Conservation (phyloP, 2,888 invertebrate species). For the Pantelozetes paolii region DNA sequence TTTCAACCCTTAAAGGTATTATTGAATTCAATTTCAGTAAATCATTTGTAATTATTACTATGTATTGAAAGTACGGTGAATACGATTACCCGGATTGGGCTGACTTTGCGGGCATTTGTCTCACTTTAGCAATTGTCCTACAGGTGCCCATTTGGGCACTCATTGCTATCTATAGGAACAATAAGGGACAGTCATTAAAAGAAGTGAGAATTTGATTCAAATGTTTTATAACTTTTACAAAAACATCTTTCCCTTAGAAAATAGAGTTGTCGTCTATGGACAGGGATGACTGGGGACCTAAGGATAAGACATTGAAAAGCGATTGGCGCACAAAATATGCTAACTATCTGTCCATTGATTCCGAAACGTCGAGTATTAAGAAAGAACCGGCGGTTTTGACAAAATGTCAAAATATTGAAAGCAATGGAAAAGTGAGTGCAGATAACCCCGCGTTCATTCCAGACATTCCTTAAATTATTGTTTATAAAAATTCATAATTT, state of each 20-base stretch:
- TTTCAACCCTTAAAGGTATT: conserved; percentile 42
- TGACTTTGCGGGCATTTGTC: conserved; percentile 44
- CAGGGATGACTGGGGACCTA: conserved; percentile 44
- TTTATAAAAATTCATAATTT: neutral
- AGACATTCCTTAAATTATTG: conserved; percentile 11
- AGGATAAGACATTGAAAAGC: conserved; percentile 33
- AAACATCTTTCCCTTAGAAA: neutral
- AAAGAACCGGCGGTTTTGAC: conserved; percentile 33
- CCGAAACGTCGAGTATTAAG: neutral
- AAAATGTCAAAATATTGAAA: conserved; percentile 14
- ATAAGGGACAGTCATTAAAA: conserved; percentile 10
- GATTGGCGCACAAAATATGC: conserved; percentile 33
- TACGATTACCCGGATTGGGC: conserved; percentile 48
- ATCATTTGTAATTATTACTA: conserved; percentile 28
- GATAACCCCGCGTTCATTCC: conserved; percentile 23
- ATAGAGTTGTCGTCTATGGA: conserved; percentile 2
- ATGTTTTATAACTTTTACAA: neutral
- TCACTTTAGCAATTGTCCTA: conserved; percentile 43
- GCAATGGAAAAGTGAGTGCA: neutral
- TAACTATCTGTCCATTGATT: conserved; percentile 5
- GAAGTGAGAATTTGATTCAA: conserved; percentile 17
- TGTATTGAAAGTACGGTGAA: conserved; percentile 43
- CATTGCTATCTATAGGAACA: conserved; percentile 35
- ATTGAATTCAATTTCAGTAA: neutral
- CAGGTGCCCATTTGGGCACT: conserved; percentile 46